These are phyloP conservation scores for Astropecten irregularis DNA, from an alignment of 53 echinoderm and acorn worm species.

Conservation along the genomic window DNA sequence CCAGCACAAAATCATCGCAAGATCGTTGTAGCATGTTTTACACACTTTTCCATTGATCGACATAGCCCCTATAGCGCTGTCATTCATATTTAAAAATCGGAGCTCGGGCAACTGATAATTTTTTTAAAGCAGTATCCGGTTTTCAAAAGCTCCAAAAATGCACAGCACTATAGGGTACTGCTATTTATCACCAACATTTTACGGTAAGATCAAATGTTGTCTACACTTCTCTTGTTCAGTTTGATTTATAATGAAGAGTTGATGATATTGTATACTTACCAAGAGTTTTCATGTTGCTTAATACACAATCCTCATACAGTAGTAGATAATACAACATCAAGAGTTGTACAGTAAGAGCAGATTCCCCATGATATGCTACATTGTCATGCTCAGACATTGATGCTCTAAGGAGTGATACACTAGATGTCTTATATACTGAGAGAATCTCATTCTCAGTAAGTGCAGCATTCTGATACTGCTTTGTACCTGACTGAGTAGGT, in stretches of 20 bases:
- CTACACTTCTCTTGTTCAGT: too few species aligned
- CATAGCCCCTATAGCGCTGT: too few species aligned
- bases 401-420: slow-evolving; percentile 53
- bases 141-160: too few species aligned
- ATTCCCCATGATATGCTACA: slow-evolving; percentile 47
- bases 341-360: slow-evolving; percentile 81
- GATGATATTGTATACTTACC: slow-evolving; percentile 73
- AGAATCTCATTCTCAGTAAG: slow-evolving; percentile 93
- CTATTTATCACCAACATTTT: too few species aligned
- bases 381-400: slow-evolving; percentile 35
- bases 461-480: slow-evolving; percentile 79
- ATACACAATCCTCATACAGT: slow-evolving; percentile 92
- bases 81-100: too few species aligned
- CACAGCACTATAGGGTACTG: too few species aligned
- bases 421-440: slow-evolving; percentile 78
- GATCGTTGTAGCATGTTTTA: too few species aligned
- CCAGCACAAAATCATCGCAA: too few species aligned
- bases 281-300: slow-evolving; percentile 88
- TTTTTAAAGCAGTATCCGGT: too few species aligned
- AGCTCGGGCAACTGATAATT: too few species aligned
- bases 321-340: slow-evolving; percentile 93
- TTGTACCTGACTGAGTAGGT: slow-evolving; percentile 82
- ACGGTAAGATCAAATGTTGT: background rate
- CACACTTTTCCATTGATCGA: too few species aligned
- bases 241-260: too few species aligned